Evolutionary conservation across 2,113 vertebrate genomes (phyloP), one percentile per base, ranked within the genome.

Genomic region (Aphyosemion australe): DNA sequence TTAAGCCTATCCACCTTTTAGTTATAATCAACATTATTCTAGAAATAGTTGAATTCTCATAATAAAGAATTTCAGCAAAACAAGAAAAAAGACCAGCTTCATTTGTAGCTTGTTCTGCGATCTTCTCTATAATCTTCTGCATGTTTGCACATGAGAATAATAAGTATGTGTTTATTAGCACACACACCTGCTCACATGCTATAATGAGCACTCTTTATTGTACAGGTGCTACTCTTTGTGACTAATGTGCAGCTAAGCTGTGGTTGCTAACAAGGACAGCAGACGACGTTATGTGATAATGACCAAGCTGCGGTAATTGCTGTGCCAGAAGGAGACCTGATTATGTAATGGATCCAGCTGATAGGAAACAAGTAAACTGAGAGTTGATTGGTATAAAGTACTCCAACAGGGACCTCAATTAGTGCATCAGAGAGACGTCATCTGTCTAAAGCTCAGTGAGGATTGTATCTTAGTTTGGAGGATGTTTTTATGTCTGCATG

Each of bases 261-360:
- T 80, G 1, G 6, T 7, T 37, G 34, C 61, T 56, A 73, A 84
- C 81, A 76, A 53, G 75, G 61, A 54, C 68, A 66, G 77, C 26
- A 26, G 26, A 26, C 26, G 5, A 26, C 26, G 5, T 26, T 26
- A 26, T 80, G 84, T 75, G 87, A 88, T 88, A 88, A 88, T 88
- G 80, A 89, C 69, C 75, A 60, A 41, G 76, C 58, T 15, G 31
- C 46, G 69, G 65, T 90, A 87, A 88, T 90, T 87, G 76, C 81
- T 83, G 77, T 75, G 74, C 54, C 64, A 20, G 72, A 66, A 74
- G 72, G 79, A 87, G 79, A 84, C 78, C 76, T 76, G 70, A 77
- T 89, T 85, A 86, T 85, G 78, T 86, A 87, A 84, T 66, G 54
- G 60, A 76, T 59, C 53, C 61, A 12, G 54, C 77, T 79, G 82